Evolutionary conservation across 2,113 vertebrate genomes (phyloP).

Genomic region (Ardeotis arabs): DNA sequence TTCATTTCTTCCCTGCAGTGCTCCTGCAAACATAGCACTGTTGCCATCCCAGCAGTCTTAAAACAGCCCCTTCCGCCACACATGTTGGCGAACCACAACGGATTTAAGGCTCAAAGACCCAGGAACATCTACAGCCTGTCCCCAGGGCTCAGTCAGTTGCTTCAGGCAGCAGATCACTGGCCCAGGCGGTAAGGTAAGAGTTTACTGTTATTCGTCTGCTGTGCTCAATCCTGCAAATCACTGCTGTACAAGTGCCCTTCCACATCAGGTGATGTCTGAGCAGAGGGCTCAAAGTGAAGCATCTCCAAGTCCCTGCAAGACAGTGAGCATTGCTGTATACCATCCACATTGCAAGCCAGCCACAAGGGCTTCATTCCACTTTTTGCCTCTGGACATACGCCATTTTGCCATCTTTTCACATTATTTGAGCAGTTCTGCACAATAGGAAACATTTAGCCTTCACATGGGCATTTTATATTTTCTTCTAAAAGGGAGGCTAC

Average conservation of each 20-base stretch:
- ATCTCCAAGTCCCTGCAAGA: neutral
- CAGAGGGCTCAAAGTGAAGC: neutral
- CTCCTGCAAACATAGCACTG: neutral
- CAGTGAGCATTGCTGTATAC: neutral
- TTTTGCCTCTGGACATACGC: neutral
- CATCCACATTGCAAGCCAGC: neutral
- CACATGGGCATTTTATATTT: neutral
- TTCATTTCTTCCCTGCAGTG: neutral
- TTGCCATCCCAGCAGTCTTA: neutral
- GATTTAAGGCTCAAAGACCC: neutral
- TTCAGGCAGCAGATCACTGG: neutral
- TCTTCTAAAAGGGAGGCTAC: neutral
- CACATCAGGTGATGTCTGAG: neutral
- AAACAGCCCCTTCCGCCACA: no score
- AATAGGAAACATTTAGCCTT: neutral
- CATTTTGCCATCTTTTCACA: neutral
- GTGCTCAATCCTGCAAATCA: neutral
- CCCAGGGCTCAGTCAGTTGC: neutral
- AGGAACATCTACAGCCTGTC: neutral
- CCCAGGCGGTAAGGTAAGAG: neutral
- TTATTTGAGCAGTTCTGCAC: neutral
- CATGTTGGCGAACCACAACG: neutral
- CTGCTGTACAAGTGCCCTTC: neutral
- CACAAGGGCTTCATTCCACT: neutral
- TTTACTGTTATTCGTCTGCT: neutral